phyloP scores from a whole-genome alignment of 2,113 vertebrate genomes.

The Herpetotheres cachinnans region DNA sequence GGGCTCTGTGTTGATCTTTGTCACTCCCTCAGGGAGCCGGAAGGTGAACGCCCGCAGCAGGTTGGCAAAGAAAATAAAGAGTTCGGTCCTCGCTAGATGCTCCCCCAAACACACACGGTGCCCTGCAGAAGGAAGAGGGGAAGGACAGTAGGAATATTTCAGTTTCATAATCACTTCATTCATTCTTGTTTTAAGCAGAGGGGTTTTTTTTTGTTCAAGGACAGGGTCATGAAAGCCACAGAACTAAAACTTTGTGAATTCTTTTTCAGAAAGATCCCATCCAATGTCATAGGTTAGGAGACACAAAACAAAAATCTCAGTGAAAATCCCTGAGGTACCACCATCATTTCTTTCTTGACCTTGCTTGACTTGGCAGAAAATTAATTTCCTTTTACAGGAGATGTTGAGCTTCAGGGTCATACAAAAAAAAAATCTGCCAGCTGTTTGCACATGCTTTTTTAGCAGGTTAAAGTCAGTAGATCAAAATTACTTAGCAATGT shows the following conservation, averaged over 20 bases:
- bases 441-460: not conserved
- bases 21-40: not conserved
- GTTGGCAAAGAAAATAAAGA: slow-evolving; percentile 59
- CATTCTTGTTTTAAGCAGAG: not conserved
- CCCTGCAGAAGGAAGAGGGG: not conserved
- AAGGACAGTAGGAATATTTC: not conserved
- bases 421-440: not conserved
- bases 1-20: not conserved
- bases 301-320: not conserved
- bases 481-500: not conserved
- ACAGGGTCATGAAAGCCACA: not conserved
- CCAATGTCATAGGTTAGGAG: not conserved
- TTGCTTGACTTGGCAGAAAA: not conserved
- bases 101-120: slow-evolving; percentile 55
- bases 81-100: slow-evolving; percentile 18
- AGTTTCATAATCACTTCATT: not conserved
- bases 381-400: not conserved
- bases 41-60: slow-evolving; percentile 32
- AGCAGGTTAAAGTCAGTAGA: not conserved
- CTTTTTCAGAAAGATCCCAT: not conserved
- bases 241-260: not conserved
- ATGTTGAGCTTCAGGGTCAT: not conserved
- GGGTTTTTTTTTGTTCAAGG: not conserved
- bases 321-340: not conserved
- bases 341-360: not conserved